phyloP scores from a whole-genome alignment of 2,888 invertebrate genomes.

The Epistrophe eligans region DNA sequence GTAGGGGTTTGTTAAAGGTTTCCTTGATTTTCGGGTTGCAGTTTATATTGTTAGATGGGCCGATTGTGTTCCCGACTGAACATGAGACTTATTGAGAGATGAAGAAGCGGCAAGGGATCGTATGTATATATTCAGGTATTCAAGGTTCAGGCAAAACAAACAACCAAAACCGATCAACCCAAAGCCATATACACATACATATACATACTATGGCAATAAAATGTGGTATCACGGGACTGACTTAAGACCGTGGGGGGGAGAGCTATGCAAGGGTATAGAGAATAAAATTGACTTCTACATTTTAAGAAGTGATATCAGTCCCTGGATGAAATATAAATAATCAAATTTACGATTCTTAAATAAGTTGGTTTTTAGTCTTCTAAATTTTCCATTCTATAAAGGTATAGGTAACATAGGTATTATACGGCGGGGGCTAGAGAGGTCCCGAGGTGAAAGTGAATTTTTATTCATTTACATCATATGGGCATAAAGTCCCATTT shows the following conservation, averaged over 20 bases:
- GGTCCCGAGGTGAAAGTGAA: slow-evolving; percentile 47
- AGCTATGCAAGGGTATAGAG: background rate
- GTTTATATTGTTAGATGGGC: slow-evolving; percentile 70
- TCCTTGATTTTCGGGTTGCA: slow-evolving; percentile 62
- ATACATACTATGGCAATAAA: slow-evolving; percentile 24
- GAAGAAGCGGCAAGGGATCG: slow-evolving; percentile 26
- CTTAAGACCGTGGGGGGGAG: background rate
- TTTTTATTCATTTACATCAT: slow-evolving; percentile 26
- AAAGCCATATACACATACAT: slow-evolving; percentile 48
- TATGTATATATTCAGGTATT: slow-evolving; percentile 39
- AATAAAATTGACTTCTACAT: slow-evolving; percentile 50
- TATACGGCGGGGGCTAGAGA: background rate
- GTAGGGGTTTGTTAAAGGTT: slow-evolving; percentile 57
- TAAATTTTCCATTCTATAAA: background rate
- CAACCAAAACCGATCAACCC: slow-evolving; percentile 57
- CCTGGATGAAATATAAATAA: slow-evolving; percentile 59
- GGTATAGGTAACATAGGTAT: background rate
- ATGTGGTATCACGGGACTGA: slow-evolving; percentile 34
- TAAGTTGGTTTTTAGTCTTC: slow-evolving; percentile 15
- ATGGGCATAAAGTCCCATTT: slow-evolving; percentile 1
- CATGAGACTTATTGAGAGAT: slow-evolving; percentile 41
- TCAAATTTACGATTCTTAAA: slow-evolving; percentile 53
- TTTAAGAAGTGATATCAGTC: slow-evolving; percentile 64
- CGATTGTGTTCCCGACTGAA: slow-evolving; percentile 58
- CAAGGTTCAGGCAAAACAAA: slow-evolving; percentile 48